Base-by-base conservation (phyloP, 2,888 invertebrate genomes). In the Dinocampus coccinellae region DNA sequence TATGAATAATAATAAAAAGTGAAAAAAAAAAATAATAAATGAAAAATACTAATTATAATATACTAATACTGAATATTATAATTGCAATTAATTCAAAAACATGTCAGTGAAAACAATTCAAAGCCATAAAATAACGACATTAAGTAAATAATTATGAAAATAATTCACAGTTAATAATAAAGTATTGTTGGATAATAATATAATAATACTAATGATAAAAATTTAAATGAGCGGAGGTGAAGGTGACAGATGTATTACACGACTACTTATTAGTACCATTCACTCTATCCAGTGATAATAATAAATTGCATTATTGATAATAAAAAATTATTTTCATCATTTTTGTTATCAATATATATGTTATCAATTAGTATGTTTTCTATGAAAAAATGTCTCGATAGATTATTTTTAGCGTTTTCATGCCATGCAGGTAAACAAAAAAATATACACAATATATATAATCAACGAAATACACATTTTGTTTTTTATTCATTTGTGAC, bases 221-320 rank as follows among this genome's bases (percentile, higher is more conserved):
- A 73, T 81, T 75, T n/a, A n/a, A 77, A 81, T 80, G 78, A 80
- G 83, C 83, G 82, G 78, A 76, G 77, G 83, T 82, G 83, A 83
- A 71, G 67, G 71, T 84, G 83, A 82, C 81, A 82, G 80, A 83
- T 81, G 82, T 81, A 80, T 77, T 70, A n/a, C 29, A 26, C n/a
- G 6, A 26, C 68, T 70, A 70, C 13, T 75, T 73, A n/a, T n/a
- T 67, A 75, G 65, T 63, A 73, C 73, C 71, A 74, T 66, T 70
- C 69, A 39, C 73, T 69, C 72, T 74, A 58, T 69, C 70, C 57
- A 60, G 53, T 57, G n/a, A 34, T 53, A 34, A 53, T 36, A 34
- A 24, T 58, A 16, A 58, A 29, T 4, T 58, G 55, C 42, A 55
- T 69, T 11, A 39, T 42, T 24, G 26, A 36, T 63, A 63, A 29